Evolutionary conservation across 2,888 invertebrate species (phyloP).

Genomic region (Lycia hirtaria): DNA sequence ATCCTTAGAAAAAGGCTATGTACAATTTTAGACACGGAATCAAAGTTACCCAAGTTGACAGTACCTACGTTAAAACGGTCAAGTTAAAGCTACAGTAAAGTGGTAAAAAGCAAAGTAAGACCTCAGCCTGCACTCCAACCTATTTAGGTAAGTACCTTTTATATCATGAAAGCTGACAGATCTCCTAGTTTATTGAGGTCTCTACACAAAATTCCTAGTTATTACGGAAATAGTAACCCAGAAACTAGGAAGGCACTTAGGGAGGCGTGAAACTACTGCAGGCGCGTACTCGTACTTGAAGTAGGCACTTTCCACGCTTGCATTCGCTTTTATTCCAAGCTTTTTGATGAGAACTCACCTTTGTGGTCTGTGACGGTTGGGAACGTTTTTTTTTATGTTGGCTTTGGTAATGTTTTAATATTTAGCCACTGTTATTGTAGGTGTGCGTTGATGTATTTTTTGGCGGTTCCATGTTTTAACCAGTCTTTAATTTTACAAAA

Average conservation of each 20-base stretch:
- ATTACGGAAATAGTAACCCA: slow-evolving; percentile 14
- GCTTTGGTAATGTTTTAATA: not conserved
- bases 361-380: not conserved
- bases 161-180: not conserved
- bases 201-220: not conserved
- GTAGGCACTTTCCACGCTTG: not conserved
- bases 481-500: no score
- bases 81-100: no score
- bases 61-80: no score
- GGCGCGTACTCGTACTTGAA: not conserved
- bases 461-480: no score
- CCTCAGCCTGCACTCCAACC: not conserved
- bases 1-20: no score
- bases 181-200: not conserved
- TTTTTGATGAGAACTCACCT: not conserved
- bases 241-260: slow-evolving; percentile 19
- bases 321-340: not conserved
- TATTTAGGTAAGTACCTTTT: not conserved
- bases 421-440: not conserved
- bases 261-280: slow-evolving; percentile 13
- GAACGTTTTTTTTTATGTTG: slow-evolving; percentile 2
- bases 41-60: no score
- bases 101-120: not conserved
- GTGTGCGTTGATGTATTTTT: not conserved
- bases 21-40: no score